Evolutionary conservation across 1,140 invertebrate genomes (phyloP), one percentile per base, ranked within the genome.

Genomic region (Magallana angulata): DNA sequence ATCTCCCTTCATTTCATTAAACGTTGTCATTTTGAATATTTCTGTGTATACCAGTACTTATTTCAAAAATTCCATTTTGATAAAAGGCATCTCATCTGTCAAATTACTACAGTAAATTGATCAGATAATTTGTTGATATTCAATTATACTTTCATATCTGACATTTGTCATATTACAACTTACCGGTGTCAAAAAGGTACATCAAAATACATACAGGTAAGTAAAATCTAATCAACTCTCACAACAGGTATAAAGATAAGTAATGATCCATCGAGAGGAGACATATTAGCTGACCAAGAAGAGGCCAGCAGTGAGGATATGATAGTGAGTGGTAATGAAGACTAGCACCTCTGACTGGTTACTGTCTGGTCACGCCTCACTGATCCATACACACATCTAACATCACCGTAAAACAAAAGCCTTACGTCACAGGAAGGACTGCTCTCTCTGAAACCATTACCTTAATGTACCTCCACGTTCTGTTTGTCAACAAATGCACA

Each of bases 401-500:
- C 68, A 76, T 36, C 36, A 76, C 12, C 68, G 2, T 30, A 76
- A 76, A 30, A 76, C 60, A 64, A 64, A 76, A 24, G 30, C 7
- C 6, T 76, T 76, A 71, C 18, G 9, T 76, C 68, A 76, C 24
- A 8, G 14, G 14, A 30, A 30, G 68, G 68, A 24, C 18, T 30
- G 36, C 18, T 76, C 36, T 76, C 68, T 48, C 68, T 76, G 11
- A 76, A 24, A 24, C 11, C 8, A 30, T 30, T 12, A 48, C 36
- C 36, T 48, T 5, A 48, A 76, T 24, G 12, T 30, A 12, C 14
- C 24, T 30, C 30, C 68, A 30, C 68, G 24, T 30, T 30, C 1
- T 76, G 68, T 76, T 76, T 76, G 68, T 76, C 24, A 36, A 30
- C 68, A 76, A 76, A 64, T 30, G 24, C 68, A 36, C 18, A 36